Evolutionary conservation across 1,140 invertebrate species (phyloP).

Genomic region (Tribolium madens): DNA sequence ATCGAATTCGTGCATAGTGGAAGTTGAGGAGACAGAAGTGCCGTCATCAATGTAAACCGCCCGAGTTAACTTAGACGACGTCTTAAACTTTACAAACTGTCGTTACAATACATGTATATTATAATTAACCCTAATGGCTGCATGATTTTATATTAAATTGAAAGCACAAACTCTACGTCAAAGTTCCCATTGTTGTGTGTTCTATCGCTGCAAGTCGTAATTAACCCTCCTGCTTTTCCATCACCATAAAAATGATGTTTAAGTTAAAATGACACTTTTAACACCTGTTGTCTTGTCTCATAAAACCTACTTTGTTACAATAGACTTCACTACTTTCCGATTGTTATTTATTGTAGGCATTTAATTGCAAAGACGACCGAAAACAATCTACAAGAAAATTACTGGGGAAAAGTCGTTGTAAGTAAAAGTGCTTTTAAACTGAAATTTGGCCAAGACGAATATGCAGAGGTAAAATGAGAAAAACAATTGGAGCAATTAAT

Average conservation of each 20-base stretch:
- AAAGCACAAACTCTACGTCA: constrained; percentile 40
- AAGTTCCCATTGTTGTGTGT: constrained; percentile 40
- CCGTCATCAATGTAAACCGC: constrained; percentile 30
- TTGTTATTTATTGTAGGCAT: constrained; percentile 20
- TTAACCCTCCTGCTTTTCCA: too few species aligned
- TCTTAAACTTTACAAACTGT: constrained; percentile 44
- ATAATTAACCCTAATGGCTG: constrained; percentile 51
- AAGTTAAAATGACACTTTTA: too few species aligned
- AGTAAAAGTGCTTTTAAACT: constrained; percentile 58
- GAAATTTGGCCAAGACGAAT: constrained; percentile 62
- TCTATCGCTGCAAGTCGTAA: not conserved
- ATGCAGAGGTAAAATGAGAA: constrained; percentile 65
- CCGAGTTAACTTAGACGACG: constrained; percentile 27
- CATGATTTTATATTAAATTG: constrained; percentile 49
- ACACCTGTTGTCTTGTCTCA: too few species aligned
- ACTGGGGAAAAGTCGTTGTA: constrained; percentile 53
- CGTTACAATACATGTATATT: constrained; percentile 52
- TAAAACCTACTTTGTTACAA: too few species aligned
- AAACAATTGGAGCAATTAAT: constrained; percentile 67
- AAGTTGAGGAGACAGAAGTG: constrained; percentile 17
- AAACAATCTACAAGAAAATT: constrained; percentile 57
- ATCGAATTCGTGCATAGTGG: constrained; percentile 5
- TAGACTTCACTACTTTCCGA: too few species aligned
- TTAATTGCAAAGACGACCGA: constrained; percentile 45
- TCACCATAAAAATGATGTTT: too few species aligned